These are phyloP conservation scores for Parapsyche elsis DNA, from an alignment of 1,140 invertebrate species.

Conservation along the genomic window DNA sequence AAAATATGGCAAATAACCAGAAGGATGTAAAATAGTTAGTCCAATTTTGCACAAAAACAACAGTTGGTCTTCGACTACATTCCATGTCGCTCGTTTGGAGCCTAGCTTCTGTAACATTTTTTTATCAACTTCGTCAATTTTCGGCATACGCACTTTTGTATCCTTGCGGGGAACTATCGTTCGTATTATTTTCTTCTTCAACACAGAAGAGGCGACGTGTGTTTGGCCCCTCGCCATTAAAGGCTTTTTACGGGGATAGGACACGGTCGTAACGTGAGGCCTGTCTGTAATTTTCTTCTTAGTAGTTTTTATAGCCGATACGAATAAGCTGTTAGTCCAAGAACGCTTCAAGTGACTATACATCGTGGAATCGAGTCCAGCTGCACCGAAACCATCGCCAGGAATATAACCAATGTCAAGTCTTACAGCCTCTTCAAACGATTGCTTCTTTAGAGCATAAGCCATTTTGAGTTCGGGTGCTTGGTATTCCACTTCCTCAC, in stretches of 20 bases:
- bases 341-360: conserved; percentile 75
- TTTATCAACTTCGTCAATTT: conserved; percentile 71
- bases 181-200: conserved; percentile 37
- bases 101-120: conserved; percentile 72
- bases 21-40: conserved; percentile 69
- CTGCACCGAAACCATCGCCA: conserved; percentile 76
- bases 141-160: neutral
- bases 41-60: conserved; percentile 76
- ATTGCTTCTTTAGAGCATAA: conserved; percentile 13
- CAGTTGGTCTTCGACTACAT: conserved; percentile 70
- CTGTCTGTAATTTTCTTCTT: conserved; percentile 32
- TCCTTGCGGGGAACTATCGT: conserved; percentile 32
- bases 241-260: conserved; percentile 31
- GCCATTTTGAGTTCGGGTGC: conserved; percentile 41
- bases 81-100: conserved; percentile 71
- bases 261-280: neutral
- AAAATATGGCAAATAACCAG: conserved; percentile 57
- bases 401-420: conserved; percentile 68
- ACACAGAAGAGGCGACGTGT: too few species aligned
- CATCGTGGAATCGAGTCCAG: conserved; percentile 76
- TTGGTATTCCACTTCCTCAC: conserved; percentile 39
- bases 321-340: conserved; percentile 63
- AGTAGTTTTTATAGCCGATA: conserved; percentile 29
- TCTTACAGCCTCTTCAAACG: conserved; percentile 26
- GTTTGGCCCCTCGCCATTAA: conserved; percentile 10